A percentile compares a stretch with the other conserved stretches of the same genome.
These are phyloP conservation scores for Decapterus maruadsi DNA, from an alignment of 2,797 vertebrate genomes.

Conservation along the genomic window DNA sequence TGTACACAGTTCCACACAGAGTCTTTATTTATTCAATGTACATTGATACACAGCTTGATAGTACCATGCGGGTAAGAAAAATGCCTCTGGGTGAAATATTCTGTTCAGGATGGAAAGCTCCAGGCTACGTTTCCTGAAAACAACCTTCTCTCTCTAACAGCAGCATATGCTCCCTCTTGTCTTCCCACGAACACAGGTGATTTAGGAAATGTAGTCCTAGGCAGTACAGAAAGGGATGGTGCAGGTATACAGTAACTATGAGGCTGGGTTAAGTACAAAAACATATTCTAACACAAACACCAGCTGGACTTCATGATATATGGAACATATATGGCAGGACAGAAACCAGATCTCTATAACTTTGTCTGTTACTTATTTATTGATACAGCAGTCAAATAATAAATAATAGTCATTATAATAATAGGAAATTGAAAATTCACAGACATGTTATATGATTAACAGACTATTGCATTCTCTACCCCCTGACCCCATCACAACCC, in stretches of 20 bases:
- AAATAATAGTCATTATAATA: slow-evolving; percentile 65
- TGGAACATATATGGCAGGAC: slow-evolving; percentile 58
- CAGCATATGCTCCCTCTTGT: slow-evolving; percentile 43
- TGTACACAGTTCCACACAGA: slow-evolving; percentile 72
- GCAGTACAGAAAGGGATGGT: slow-evolving; percentile 46
- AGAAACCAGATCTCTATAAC: slow-evolving; percentile 54
- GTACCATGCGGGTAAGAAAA: slow-evolving; percentile 80
- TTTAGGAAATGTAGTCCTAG: slow-evolving; percentile 49
- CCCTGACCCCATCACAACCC: slow-evolving; percentile 52
- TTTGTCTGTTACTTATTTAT: slow-evolving; percentile 60
- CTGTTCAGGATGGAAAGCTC: slow-evolving; percentile 59
- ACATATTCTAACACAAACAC: slow-evolving; percentile 72
- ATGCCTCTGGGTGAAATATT: slow-evolving; percentile 62
- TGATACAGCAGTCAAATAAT: slow-evolving; percentile 75
- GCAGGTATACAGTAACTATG: slow-evolving; percentile 32
- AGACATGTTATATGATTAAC: slow-evolving; percentile 80
- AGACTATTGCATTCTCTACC: slow-evolving; percentile 71
- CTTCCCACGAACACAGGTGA: slow-evolving; percentile 30
- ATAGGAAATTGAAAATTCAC: slow-evolving; percentile 78
- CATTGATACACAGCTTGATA: slow-evolving; percentile 75
- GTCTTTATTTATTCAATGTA: slow-evolving; percentile 82
- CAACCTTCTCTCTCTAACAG: slow-evolving; percentile 29
- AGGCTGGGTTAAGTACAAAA: slow-evolving; percentile 68
- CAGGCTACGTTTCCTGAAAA: slow-evolving; percentile 60
- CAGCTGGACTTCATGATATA: slow-evolving; percentile 63